A percentile compares a stretch with the other conserved stretches of the same genome.
Evolutionary conservation across 2,113 vertebrate species (phyloP).

Genomic region (Perognathus longimembris): DNA sequence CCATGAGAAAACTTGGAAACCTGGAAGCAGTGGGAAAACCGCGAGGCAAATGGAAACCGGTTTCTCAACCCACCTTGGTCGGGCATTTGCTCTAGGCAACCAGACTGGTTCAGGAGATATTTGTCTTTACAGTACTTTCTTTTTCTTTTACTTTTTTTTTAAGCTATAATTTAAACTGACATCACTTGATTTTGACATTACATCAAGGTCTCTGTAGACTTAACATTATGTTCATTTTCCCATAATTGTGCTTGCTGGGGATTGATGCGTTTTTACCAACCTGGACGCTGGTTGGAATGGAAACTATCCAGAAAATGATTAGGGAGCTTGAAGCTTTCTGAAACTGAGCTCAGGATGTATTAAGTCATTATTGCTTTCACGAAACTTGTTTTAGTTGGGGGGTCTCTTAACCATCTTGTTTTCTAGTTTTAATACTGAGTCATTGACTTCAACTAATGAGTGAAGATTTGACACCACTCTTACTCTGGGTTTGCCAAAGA

Average conservation of each 20-base stretch:
- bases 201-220: slow-evolving; percentile 53
- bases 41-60: slow-evolving; percentile 69
- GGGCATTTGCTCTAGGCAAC: slow-evolving; percentile 70
- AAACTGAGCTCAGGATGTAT: slow-evolving; percentile 27
- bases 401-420: slow-evolving; percentile 64
- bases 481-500: slow-evolving; percentile 24
- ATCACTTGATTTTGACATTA: slow-evolving; percentile 66
- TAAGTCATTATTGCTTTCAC: slow-evolving; percentile 75
- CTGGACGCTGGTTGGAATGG: slow-evolving; percentile 54
- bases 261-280: slow-evolving; percentile 43
- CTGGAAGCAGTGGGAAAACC: slow-evolving; percentile 21
- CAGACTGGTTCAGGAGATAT: slow-evolving; percentile 66
- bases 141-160: not conserved
- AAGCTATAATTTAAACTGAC: slow-evolving; percentile 75
- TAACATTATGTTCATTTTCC: slow-evolving; percentile 61
- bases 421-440: slow-evolving; percentile 71
- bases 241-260: slow-evolving; percentile 49
- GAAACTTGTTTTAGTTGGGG: slow-evolving; percentile 66
- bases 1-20: slow-evolving; percentile 54
- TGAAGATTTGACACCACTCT: slow-evolving; percentile 58
- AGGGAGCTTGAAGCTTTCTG: slow-evolving; percentile 56
- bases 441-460: slow-evolving; percentile 73
- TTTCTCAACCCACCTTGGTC: slow-evolving; percentile 68
- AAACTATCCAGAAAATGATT: slow-evolving; percentile 69
- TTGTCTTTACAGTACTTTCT: slow-evolving; percentile 43